Percentiles rank a stretch among this genome's conserved stretches.
Conservation (phyloP, 2,797 vertebrate genomes). For the Alosa sapidissima region DNA sequence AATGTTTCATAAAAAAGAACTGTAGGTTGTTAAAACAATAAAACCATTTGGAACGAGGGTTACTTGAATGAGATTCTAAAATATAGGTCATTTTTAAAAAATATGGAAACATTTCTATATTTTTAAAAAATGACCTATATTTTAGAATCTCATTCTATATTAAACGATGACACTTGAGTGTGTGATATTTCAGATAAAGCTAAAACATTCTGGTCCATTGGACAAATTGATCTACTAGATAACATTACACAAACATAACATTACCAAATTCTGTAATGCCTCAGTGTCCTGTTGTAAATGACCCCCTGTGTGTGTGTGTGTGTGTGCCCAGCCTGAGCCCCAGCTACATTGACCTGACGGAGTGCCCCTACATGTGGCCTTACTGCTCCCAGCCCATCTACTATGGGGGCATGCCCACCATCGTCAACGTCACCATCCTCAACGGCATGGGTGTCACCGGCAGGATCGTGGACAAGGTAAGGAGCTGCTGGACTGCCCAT, state of each 20-base stretch:
- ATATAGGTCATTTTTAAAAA: neutral
- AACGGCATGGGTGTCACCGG: slow-evolving; percentile 99
- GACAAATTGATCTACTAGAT: neutral
- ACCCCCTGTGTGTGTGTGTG: neutral
- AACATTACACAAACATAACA: too few relatives aligned
- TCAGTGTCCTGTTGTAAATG: too few relatives aligned
- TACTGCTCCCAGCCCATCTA: slow-evolving; percentile 99
- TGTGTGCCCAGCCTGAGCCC: slow-evolving; percentile 84
- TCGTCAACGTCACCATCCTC: slow-evolving; percentile 95
- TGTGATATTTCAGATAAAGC: neutral
- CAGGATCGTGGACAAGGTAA: slow-evolving; percentile 93
- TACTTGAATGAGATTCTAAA: neutral
- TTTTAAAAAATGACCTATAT: neutral
- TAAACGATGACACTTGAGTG: neutral
- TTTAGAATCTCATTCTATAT: neutral
- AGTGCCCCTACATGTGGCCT: slow-evolving; percentile 99
- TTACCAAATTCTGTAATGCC: too few relatives aligned
- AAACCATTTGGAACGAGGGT: neutral
- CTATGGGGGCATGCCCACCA: slow-evolving; percentile 97
- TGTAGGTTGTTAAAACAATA: neutral
- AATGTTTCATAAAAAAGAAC: neutral
- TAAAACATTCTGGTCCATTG: neutral
- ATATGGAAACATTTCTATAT: neutral
- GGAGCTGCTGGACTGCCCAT: neutral
- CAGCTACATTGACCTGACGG: slow-evolving; percentile 96